Conservation (phyloP, 2,888 invertebrate genomes). For the Leptinotarsa peninsularis region DNA sequence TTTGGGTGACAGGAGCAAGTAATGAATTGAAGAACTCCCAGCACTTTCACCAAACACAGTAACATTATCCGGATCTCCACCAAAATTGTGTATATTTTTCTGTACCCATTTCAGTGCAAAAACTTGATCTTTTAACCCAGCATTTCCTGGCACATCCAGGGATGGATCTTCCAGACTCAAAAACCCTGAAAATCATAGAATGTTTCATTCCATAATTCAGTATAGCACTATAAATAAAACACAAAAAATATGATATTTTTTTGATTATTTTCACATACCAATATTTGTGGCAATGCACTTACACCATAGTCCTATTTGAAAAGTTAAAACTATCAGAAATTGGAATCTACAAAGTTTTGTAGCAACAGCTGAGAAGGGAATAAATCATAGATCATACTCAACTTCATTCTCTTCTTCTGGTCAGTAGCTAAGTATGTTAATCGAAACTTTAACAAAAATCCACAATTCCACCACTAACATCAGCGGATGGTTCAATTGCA, state of each 20-base stretch:
- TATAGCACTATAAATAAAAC: background rate
- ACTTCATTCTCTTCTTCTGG: too few species aligned
- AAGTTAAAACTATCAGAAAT: too few species aligned
- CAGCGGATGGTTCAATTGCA: too few species aligned
- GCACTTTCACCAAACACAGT: constrained; percentile 70
- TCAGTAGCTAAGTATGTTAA: too few species aligned
- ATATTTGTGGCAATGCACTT: too few species aligned
- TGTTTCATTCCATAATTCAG: background rate
- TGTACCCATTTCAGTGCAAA: constrained; percentile 69
- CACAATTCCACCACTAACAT: too few species aligned
- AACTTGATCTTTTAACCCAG: constrained; percentile 69
- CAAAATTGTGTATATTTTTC: constrained; percentile 66
- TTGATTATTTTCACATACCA: accelerated
- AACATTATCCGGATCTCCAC: constrained; percentile 69
- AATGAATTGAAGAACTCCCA: constrained; percentile 68
- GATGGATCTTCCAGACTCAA: constrained; percentile 66
- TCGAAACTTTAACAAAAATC: too few species aligned
- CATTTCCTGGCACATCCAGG: constrained; percentile 69
- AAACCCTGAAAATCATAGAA: constrained; percentile 62
- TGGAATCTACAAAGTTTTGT: too few species aligned
- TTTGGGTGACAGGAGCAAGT: constrained; percentile 66
- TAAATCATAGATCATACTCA: too few species aligned
- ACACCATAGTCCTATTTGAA: too few species aligned
- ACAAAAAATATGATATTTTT: background rate
- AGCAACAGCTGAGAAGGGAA: too few species aligned